phyloP scores from a whole-genome alignment of 2,888 invertebrate species.

The Pyrochroa serraticornis region DNA sequence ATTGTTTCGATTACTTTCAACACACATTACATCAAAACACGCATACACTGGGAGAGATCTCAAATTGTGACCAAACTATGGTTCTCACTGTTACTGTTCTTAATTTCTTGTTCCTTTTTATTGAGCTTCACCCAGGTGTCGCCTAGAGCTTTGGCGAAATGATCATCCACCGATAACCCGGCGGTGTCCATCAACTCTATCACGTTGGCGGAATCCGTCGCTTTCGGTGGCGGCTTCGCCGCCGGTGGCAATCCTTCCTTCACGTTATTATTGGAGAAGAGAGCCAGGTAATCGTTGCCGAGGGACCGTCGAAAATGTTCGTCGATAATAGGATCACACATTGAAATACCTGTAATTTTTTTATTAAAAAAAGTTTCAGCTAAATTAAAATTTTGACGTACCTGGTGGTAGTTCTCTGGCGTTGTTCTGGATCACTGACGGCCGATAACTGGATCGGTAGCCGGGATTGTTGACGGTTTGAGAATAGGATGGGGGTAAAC shows the following conservation, averaged over 20 bases:
- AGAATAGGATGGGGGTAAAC: constrained; percentile 68
- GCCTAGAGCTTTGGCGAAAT: constrained; percentile 87
- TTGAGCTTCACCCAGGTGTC: constrained; percentile 83
- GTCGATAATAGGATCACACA: constrained; percentile 91
- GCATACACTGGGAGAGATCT: constrained; percentile 7
- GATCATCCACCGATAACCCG: constrained; percentile 81
- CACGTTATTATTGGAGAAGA: constrained; percentile 66
- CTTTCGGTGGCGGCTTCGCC: constrained; percentile 29
- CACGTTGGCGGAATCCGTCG: constrained; percentile 46
- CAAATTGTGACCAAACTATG: constrained; percentile 51
- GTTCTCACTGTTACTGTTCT: constrained; percentile 47
- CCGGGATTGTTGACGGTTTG: constrained; percentile 58
- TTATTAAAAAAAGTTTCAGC: background rate
- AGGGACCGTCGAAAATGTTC: constrained; percentile 94
- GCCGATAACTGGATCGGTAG: constrained; percentile 57
- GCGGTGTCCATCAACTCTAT: constrained; percentile 65
- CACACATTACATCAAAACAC: constrained; percentile 18
- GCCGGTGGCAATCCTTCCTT: constrained; percentile 47
- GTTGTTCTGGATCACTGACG: constrained; percentile 67
- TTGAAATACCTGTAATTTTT: constrained; percentile 66
- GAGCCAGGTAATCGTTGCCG: constrained; percentile 78
- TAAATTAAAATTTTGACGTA: constrained; percentile 32
- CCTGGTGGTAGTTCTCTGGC: constrained; percentile 55
- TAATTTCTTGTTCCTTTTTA: constrained; percentile 64
- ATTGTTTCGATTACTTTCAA: constrained; percentile 20